Conservation (phyloP, 1,140 invertebrate species). For the Orussus abietinus region DNA sequence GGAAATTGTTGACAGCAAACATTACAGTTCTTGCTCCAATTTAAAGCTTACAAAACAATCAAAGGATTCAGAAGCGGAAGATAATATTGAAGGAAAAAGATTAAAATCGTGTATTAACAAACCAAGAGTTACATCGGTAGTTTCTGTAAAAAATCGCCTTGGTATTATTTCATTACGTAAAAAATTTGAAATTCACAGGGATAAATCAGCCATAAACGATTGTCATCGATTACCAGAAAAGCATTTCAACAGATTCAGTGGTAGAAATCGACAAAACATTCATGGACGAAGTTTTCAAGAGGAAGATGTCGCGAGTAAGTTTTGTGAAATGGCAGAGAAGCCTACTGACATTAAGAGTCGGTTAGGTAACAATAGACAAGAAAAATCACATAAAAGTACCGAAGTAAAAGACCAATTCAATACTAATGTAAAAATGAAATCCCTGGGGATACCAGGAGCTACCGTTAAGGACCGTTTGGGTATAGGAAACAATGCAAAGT, state of each 20-base stretch:
- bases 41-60: too few species aligned
- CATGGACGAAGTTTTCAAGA: neutral
- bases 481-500: conserved; percentile 14
- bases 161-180: conserved; percentile 31
- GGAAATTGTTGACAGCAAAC: too few species aligned
- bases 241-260: conserved; percentile 20
- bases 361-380: conserved; percentile 22
- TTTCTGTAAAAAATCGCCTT: conserved; percentile 43
- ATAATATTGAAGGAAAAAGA: conserved; percentile 22
- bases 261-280: too few species aligned
- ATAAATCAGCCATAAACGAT: too few species aligned
- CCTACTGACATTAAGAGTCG: conserved; percentile 28
- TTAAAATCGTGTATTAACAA: conserved; percentile 42
- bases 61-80: conserved; percentile 6
- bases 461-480: conserved; percentile 41
- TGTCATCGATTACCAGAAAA: conserved; percentile 23
- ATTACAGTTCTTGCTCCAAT: too few species aligned
- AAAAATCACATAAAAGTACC: conserved; percentile 17
- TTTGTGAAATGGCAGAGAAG: conserved; percentile 16
- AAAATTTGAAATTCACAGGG: conserved; percentile 31
- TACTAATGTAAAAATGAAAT: conserved; percentile 10
- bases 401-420: conserved; percentile 21
- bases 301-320: neutral
- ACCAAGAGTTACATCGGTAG: conserved; percentile 44
- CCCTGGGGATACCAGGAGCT: conserved; percentile 16